These are phyloP conservation scores for Clivina fossor DNA, from an alignment of 2,888 invertebrate genomes.

Conservation along the genomic window DNA sequence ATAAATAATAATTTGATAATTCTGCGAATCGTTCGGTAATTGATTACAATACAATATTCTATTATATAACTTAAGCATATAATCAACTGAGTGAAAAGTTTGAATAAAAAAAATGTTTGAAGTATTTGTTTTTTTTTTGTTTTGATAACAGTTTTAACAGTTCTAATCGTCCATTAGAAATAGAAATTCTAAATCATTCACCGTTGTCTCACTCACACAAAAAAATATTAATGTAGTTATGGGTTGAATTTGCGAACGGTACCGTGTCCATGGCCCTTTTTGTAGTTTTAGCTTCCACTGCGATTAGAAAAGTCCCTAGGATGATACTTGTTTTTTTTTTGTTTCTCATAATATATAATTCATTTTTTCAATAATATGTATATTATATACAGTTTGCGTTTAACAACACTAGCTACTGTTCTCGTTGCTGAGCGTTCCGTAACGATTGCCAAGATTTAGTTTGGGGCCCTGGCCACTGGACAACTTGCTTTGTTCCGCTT, in stretches of 20 bases:
- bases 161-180: conserved; percentile 31
- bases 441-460: conserved; percentile 65
- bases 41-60: background rate
- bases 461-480: conserved; percentile 57
- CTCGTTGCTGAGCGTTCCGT: conserved; percentile 62
- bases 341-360: no score
- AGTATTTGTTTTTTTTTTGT: conserved; percentile 16
- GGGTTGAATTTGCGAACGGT: no score
- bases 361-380: no score
- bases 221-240: conserved; percentile 8
- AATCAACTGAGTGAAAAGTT: conserved; percentile 22
- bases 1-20: no score
- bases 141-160: conserved; percentile 31
- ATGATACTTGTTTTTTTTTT: conserved; percentile 36
- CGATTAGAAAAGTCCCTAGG: conserved; percentile 37
- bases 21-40: no score
- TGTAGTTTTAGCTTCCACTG: no score
- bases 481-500: conserved; percentile 55
- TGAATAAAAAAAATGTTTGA: conserved; percentile 24
- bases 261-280: conserved; percentile 13
- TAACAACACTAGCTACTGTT: conserved; percentile 51
- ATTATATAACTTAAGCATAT: conserved; percentile 5
- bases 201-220: conserved; percentile 32
- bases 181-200: conserved; percentile 31
- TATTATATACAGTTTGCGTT: conserved; percentile 29